Evolutionary conservation across 2,113 vertebrate genomes (phyloP), one percentile per base, ranked within the genome.

Genomic region (Odontophorus gujanensis): DNA sequence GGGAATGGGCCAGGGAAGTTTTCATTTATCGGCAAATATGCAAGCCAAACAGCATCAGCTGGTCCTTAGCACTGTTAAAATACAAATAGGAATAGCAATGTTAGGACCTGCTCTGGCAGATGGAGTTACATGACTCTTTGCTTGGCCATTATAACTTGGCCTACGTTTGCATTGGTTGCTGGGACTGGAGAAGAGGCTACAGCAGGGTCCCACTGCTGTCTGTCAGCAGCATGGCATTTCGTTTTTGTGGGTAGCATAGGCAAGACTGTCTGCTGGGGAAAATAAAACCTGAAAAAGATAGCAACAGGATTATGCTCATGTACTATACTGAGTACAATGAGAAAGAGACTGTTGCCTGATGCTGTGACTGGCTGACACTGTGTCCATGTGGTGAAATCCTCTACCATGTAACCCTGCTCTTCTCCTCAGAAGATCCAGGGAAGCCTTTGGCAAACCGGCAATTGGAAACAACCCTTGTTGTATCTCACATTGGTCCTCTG

Each of bases 381-480:
- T 38, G 51, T 61, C 10, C 25, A 4, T 22, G 25, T 48, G 58
- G 13, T 14, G 57, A 63, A 92, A 63, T 21, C 20, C 24, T 48
- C 40, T 43, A 14, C 36, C 71, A 7, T 1, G 3, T 50, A 13
- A 6, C 55, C 10, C n/a, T 36, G 18, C 43, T 73, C 11, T 68
- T 82, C 32, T 66, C 51, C 21, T 53, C 6, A 28, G 65, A 87
- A 61, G 19, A 66, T 32, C 10, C 11, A 8, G 12, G 11, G 16
- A 4, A 0, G 0, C 4, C 26, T 81, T 63, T 32, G 65, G 17
- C 8, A 79, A 59, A 24, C 0, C 61, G 28, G 12, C 2, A 4
- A 1, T 43, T 42, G 16, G 38, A 19, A 72, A 25, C 16, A 50
- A 2, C 28, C n/a, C 32, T 55, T 73, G 13, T 57, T 75, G 4